phyloP scores from a whole-genome alignment of 1,140 invertebrate genomes.

The roundworm (Caenorhabditis elegans) region WBcel235 BX284606.5:6476001-6476500 shows the following conservation, averaged over 20 bases:
- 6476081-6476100: neutral
- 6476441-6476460: conserved; percentile 35
- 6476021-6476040: conserved; percentile 26
- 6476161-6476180: conserved; percentile 3
- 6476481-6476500: conserved; percentile 28
- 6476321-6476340: conserved; percentile 26
- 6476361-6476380: neutral
- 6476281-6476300: no score
- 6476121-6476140: neutral
- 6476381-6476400: conserved; percentile 26
- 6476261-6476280: no score
- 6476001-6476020: neutral
- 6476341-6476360: conserved; percentile 33
- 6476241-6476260: conserved; percentile 43
- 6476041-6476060: conserved; percentile 31
- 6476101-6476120: conserved; percentile 22
- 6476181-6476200: conserved; percentile 28
- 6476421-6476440: conserved; percentile 32
- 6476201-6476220: conserved; percentile 26
- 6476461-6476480: conserved; percentile 36
- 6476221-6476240: neutral
- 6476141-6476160: neutral
- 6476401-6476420: conserved; percentile 37
- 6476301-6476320: neutral
- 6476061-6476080: neutral